These are phyloP conservation scores for Heliconius hermathena DNA, from an alignment of 1,140 invertebrate species.

Conservation along the genomic window DNA sequence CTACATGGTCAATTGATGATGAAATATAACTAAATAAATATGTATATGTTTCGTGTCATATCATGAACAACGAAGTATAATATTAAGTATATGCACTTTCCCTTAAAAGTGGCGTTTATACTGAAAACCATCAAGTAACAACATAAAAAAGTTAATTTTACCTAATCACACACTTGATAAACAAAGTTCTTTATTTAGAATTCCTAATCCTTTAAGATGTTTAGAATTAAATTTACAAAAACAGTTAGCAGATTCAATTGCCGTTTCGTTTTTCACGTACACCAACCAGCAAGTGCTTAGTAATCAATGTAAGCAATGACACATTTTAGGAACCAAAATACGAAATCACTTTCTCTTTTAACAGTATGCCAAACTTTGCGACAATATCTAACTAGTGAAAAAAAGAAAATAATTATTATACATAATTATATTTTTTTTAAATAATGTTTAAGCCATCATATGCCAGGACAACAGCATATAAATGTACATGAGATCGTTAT, in stretches of 20 bases:
- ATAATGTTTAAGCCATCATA: neutral
- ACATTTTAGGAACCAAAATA: conserved; percentile 1
- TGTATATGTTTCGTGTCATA: neutral
- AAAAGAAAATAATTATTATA: neutral
- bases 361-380: neutral
- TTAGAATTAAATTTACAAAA: neutral
- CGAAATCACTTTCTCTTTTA: conserved; percentile 9
- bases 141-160: too few species aligned
- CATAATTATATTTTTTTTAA: neutral
- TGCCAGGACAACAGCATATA: neutral
- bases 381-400: neutral
- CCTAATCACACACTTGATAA: too few species aligned
- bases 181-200: too few species aligned
- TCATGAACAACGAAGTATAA: neutral
- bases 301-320: conserved; percentile 5
- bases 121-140: too few species aligned
- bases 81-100: too few species aligned
- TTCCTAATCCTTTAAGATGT: too few species aligned
- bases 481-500: neutral
- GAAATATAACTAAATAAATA: neutral
- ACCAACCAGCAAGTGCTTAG: neutral
- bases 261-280: neutral
- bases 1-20: neutral
- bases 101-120: too few species aligned
- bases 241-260: neutral